A percentile compares a stretch with the other conserved stretches of the same genome.
phyloP scores from a whole-genome alignment of 2,888 invertebrate genomes.

The Micoletzkya japonica region DNA sequence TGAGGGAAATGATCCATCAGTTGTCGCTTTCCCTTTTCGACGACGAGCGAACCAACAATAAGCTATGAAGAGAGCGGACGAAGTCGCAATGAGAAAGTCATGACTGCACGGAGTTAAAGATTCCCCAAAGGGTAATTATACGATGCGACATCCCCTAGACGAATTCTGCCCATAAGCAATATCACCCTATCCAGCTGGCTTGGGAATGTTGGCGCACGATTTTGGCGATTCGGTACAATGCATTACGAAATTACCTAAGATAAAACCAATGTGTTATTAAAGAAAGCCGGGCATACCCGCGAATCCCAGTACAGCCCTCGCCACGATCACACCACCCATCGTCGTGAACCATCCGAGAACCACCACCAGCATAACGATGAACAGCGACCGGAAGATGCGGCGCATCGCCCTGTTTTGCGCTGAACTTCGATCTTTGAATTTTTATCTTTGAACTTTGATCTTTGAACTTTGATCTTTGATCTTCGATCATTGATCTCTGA shows the following conservation, averaged over 20 bases:
- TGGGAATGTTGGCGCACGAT: not conserved
- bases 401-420: not conserved
- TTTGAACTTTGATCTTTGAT: not conserved
- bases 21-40: not conserved
- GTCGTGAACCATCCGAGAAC: constrained; percentile 20
- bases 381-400: constrained; percentile 14
- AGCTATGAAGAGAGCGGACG: too few relatives aligned
- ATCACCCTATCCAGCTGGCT: not conserved
- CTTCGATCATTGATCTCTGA: not conserved
- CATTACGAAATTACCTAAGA: too few relatives aligned
- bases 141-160: too few relatives aligned
- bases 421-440: not conserved
- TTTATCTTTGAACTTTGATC: not conserved
- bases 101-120: too few relatives aligned
- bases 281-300: too few relatives aligned
- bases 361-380: constrained; percentile 14
- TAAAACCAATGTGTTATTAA: too few relatives aligned
- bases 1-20: not conserved
- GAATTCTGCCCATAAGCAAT: too few relatives aligned
- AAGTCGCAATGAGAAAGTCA: too few relatives aligned
- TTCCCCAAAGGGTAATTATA: too few relatives aligned
- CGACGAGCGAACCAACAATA: not conserved
- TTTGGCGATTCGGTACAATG: not conserved
- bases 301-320: not conserved
- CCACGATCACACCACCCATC: constrained; percentile 8